Evolutionary conservation across 2,797 vertebrate species (phyloP), one percentile per base, ranked within the genome.

Genomic region (Craterocephalus amniculus): DNA sequence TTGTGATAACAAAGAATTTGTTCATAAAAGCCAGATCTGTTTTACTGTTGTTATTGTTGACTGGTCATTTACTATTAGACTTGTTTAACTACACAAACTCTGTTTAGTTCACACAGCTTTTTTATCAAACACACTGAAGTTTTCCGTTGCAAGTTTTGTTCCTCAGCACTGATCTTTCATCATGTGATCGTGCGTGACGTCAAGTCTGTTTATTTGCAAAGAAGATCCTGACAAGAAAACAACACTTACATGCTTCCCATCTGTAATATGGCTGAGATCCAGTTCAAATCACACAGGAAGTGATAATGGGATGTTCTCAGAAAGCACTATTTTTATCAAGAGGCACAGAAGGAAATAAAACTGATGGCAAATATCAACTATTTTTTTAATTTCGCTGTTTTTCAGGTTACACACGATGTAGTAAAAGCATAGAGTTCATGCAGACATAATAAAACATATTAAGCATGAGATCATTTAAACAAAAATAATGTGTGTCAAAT

Each of bases 311-410:
- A 48, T 72, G 62, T 81, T 88, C 78, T 85, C 77, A 87, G 67
- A 76, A 72, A 18, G 27, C 8, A 58, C 79, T 79, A 84, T 84
- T 85, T 85, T 84, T 80, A 85, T 87, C 72, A 62, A 26, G n/a
- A 70, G 71, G 49, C 31, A 66, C 67, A 51, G 59, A 71, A 58
- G 75, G 71, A 70, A 76, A 81, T 76, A 52, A 13, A 62, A 48
- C 10, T 29, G 13, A 1, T 10, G 29, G n/a, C 6, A 0, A 40
- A 36, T 48, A 11, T 14, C 27, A 4, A 35, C 1, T 0, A 84
- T 93, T 0, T 0, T 93, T 51, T n/a, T 12, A 8, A 91, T 91
- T 3, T 87, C 92, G 63, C 90, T 93, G 6, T 22, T n/a, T 45
- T n/a, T 34, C 32, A 45, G 43, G 27, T 62, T 29, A 57, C 0